Conservation (phyloP, 2,888 invertebrate species). For the Ceriagrion tenellum region DNA sequence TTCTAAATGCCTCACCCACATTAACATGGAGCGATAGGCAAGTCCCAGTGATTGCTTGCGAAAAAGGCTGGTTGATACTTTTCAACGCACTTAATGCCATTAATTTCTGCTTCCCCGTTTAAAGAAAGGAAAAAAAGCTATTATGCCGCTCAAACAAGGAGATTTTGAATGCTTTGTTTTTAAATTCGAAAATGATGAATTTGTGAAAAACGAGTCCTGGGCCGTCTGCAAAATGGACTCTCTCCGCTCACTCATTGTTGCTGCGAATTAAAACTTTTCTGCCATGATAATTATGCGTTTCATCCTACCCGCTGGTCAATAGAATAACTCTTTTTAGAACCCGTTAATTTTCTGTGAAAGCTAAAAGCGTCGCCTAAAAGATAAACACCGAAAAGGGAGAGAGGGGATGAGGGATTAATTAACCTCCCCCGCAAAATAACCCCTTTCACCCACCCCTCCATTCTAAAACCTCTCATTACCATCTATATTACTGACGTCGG, state of each 20-base stretch:
- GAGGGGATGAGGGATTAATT: not conserved
- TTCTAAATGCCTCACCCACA: no score
- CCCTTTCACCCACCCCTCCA: not conserved
- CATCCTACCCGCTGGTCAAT: not conserved
- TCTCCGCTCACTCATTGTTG: not conserved
- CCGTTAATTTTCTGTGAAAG: not conserved
- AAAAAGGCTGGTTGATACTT: no score
- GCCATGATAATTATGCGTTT: not conserved
- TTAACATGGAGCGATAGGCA: no score
- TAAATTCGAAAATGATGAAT: not conserved
- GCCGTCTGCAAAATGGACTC: not conserved
- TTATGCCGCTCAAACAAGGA: not conserved
- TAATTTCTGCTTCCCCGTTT: not conserved
- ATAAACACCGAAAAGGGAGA: not conserved
- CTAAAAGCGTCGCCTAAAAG: conserved; percentile 20
- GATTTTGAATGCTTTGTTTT: not conserved
- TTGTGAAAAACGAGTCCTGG: not conserved
- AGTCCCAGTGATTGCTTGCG: no score
- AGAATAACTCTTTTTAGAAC: not conserved
- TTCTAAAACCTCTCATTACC: conserved; percentile 30
- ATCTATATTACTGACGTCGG: conserved; percentile 35
- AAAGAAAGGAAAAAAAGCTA: not conserved
- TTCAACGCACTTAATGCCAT: not conserved
- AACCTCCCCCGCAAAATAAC: not conserved
- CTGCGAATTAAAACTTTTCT: not conserved